A percentile compares a stretch with the other conserved stretches of the same genome.
Conservation (phyloP, 2,888 invertebrate genomes). For the Parnassius apollo region DNA sequence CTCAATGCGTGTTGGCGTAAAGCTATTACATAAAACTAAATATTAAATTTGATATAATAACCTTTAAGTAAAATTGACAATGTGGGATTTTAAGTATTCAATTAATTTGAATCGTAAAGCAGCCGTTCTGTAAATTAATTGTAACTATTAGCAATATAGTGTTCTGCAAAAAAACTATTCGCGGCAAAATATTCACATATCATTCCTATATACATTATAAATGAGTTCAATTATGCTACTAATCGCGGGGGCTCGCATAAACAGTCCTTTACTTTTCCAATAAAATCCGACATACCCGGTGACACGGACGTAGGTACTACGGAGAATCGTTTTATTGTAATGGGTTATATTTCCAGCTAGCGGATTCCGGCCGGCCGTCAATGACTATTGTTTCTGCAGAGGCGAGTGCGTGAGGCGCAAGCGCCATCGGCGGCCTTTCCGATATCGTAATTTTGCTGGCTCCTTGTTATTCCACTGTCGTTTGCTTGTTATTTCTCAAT, state of each 20-base stretch:
- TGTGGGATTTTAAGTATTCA: too few species aligned
- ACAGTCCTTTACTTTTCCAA: conserved; percentile 39
- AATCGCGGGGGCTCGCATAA: conserved; percentile 32
- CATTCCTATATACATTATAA: conserved; percentile 28
- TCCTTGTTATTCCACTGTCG: conserved; percentile 69
- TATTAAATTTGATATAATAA: too few species aligned
- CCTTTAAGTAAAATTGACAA: too few species aligned
- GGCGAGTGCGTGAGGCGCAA: conserved; percentile 61
- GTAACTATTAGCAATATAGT: background rate
- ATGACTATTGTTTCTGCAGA: conserved; percentile 62
- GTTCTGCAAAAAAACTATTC: background rate
- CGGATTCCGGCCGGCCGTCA: conserved; percentile 56
- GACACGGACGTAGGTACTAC: conserved; percentile 45
- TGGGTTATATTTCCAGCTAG: conserved; percentile 63
- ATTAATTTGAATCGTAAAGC: too few species aligned
- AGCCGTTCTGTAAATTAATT: background rate
- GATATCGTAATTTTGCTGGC: conserved; percentile 63
- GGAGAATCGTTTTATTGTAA: conserved; percentile 68
- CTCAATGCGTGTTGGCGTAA: too few species aligned
- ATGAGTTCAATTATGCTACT: conserved; percentile 29
- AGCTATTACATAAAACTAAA: too few species aligned
- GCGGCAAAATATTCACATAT: conserved; percentile 12
- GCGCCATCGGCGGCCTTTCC: conserved; percentile 55
- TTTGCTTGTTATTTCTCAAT: conserved; percentile 68
- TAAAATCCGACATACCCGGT: conserved; percentile 42